Percentiles rank a stretch among this genome's conserved stretches.
Conservation (phyloP, 2,888 invertebrate genomes). For the Morpho helenor region DNA sequence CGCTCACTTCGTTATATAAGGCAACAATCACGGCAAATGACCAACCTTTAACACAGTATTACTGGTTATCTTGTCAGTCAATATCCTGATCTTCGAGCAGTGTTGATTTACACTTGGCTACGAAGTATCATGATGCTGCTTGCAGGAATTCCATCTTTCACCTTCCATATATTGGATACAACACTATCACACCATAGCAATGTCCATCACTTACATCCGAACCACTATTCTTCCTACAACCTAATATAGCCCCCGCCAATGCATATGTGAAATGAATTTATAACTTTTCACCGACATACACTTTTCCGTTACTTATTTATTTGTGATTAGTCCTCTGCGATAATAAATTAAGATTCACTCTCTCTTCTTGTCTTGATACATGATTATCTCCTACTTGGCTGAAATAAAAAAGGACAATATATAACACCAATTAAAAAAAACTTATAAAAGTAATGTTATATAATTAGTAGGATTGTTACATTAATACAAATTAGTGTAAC, state of each 20-base stretch:
- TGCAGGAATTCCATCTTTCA: slow-evolving; percentile 65
- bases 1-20: slow-evolving; percentile 34
- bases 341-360: slow-evolving; percentile 75
- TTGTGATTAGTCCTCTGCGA: slow-evolving; percentile 69
- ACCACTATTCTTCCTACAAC: slow-evolving; percentile 57
- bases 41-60: slow-evolving; percentile 40
- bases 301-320: slow-evolving; percentile 70
- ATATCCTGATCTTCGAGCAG: slow-evolving; percentile 36
- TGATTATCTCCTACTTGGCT: slow-evolving; percentile 61
- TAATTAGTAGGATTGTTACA: no score
- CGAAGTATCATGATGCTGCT: slow-evolving; percentile 51
- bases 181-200: slow-evolving; percentile 75
- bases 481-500: no score
- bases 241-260: slow-evolving; percentile 36
- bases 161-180: slow-evolving; percentile 77
- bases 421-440: no score
- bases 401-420: slow-evolving; percentile 38
- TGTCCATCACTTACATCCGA: slow-evolving; percentile 62
- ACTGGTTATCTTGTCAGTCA: slow-evolving; percentile 53
- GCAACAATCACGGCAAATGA: slow-evolving; percentile 21
- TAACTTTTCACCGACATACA: slow-evolving; percentile 65
- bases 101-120: slow-evolving; percentile 46
- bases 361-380: slow-evolving; percentile 41
- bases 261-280: slow-evolving; percentile 48
- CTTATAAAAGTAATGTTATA: no score